phyloP scores from a whole-genome alignment of 2,888 invertebrate species.

The Ommatoiulus sabulosus region DNA sequence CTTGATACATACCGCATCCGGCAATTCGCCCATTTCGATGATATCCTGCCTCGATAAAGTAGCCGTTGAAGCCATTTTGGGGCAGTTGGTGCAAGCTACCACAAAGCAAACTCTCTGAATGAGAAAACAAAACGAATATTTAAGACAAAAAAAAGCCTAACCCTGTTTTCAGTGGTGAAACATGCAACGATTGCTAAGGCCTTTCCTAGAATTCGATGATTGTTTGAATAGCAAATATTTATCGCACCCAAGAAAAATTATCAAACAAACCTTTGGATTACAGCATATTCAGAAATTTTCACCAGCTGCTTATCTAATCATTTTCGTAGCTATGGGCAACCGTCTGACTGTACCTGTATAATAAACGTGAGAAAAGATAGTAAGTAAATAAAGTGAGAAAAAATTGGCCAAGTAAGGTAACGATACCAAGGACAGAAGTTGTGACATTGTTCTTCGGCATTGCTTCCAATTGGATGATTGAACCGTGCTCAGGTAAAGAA shows the following conservation, averaged over 20 bases:
- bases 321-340: too few species aligned
- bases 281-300: neutral
- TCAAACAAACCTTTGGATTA: neutral
- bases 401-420: too few species aligned
- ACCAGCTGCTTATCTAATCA: neutral
- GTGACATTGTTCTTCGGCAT: too few species aligned
- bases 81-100: neutral
- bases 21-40: neutral
- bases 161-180: neutral
- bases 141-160: too few species aligned
- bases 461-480: too few species aligned
- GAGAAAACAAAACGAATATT: neutral
- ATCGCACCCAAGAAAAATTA: neutral
- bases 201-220: neutral
- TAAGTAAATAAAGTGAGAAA: too few species aligned
- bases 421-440: too few species aligned
- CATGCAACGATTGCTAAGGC: neutral
- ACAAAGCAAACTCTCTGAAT: neutral
- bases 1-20: neutral
- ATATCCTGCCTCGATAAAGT: constrained; percentile 14
- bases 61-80: neutral
- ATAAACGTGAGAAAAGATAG: too few species aligned
- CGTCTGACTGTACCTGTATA: too few species aligned
- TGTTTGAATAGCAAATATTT: neutral
- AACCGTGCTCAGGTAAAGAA: too few species aligned